Evolutionary conservation across 2,797 vertebrate species (phyloP).

Genomic region (Chelidonichthys spinosus): DNA sequence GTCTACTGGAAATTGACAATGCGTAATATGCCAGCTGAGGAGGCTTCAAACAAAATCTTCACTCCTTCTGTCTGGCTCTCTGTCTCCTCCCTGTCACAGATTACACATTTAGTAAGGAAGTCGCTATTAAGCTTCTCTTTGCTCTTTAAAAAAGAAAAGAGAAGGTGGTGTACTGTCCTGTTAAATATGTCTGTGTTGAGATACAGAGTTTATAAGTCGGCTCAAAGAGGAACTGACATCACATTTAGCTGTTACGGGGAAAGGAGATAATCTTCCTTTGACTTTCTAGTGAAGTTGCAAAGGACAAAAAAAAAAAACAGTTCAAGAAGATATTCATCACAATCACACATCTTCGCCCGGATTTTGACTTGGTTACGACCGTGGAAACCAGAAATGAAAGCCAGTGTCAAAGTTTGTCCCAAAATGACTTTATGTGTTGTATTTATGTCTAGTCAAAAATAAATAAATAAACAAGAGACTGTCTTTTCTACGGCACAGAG

Average conservation of each 20-base stretch:
- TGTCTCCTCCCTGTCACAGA: constrained; percentile 3
- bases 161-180: too few species aligned
- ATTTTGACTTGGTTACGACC: constrained; percentile 33
- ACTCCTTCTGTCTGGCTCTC: constrained; percentile 19
- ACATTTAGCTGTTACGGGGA: constrained; percentile 2
- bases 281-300: constrained; percentile 6
- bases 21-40: constrained; percentile 44
- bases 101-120: constrained; percentile 27
- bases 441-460: constrained; percentile 10
- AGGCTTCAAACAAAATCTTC: constrained; percentile 15
- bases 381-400: constrained; percentile 45
- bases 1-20: constrained; percentile 73
- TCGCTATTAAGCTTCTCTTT: constrained; percentile 39
- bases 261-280: constrained; percentile 21
- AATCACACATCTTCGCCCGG: constrained; percentile 30
- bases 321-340: constrained; percentile 2
- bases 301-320: not conserved
- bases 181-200: not conserved
- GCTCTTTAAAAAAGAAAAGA: constrained; percentile 15
- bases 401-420: constrained; percentile 11
- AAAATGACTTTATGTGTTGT: not conserved
- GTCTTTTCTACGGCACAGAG: constrained; percentile 8
- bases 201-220: not conserved
- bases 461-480: constrained; percentile 1
- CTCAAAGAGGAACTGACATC: constrained; percentile 25